These are phyloP conservation scores for Coenobita brevimanus DNA, from an alignment of 1,140 invertebrate genomes.

Conservation along the genomic window DNA sequence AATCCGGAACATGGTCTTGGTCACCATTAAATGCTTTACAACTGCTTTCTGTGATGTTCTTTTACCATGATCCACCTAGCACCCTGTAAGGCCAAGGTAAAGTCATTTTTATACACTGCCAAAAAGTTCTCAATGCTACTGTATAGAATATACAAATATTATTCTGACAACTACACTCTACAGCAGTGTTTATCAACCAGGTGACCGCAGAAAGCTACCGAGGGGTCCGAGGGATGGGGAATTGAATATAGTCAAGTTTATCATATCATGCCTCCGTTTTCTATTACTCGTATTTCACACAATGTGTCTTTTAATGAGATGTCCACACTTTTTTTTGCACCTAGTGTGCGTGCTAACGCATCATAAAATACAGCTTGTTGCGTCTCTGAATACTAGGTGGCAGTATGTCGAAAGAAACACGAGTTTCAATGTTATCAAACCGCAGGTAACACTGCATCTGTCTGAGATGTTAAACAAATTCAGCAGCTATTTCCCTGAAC, in stretches of 20 bases:
- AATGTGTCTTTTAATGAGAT: not conserved
- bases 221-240: not conserved
- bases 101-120: not conserved
- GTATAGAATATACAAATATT: too few species aligned
- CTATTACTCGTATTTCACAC: not conserved
- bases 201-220: too few species aligned
- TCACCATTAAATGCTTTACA: not conserved
- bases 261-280: not conserved
- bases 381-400: not conserved
- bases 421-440: constrained; percentile 26
- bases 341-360: not conserved
- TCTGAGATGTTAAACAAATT: constrained; percentile 24
- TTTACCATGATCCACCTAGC: not conserved
- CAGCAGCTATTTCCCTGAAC: constrained; percentile 13
- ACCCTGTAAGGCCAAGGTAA: not conserved
- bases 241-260: constrained; percentile 10
- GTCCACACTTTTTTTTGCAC: not conserved
- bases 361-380: not conserved
- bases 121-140: too few species aligned
- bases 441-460: constrained; percentile 11
- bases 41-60: not conserved
- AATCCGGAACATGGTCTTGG: too few species aligned
- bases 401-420: too few species aligned
- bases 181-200: too few species aligned
- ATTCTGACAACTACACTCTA: too few species aligned